These are phyloP conservation scores for Linepithema humile DNA, from an alignment of 1,140 invertebrate species.

Conservation along the genomic window DNA sequence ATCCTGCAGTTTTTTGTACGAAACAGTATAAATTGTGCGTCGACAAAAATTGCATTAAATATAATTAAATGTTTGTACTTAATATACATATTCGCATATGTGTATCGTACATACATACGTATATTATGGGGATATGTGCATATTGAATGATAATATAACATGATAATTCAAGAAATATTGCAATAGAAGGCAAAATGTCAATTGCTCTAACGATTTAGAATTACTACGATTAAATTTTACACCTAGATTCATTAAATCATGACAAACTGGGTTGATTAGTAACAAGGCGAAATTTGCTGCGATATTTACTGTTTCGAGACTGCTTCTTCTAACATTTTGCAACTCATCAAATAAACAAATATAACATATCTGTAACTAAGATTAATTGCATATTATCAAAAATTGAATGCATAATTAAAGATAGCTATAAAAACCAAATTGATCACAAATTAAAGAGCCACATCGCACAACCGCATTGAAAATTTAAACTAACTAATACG, in stretches of 20 bases:
- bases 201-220: not conserved
- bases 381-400: not conserved
- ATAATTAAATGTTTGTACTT: constrained; percentile 33
- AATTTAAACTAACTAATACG: no score
- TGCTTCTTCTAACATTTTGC: not conserved
- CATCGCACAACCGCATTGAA: no score
- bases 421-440: no score
- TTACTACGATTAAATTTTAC: constrained; percentile 8
- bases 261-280: not conserved
- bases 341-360: not conserved
- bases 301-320: no score
- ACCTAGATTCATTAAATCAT: not conserved
- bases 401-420: no score
- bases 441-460: no score
- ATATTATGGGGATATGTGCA: no score
- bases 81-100: not conserved
- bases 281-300: not conserved
- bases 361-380: not conserved
- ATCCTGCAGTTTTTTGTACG: constrained; percentile 28
- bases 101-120: not conserved
- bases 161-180: not conserved
- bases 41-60: constrained; percentile 24
- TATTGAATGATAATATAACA: not conserved
- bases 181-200: not conserved
- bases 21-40: constrained; percentile 13